Base-by-base conservation (phyloP, 1,140 invertebrate genomes). In the Sitodiplosis mosellana region DNA sequence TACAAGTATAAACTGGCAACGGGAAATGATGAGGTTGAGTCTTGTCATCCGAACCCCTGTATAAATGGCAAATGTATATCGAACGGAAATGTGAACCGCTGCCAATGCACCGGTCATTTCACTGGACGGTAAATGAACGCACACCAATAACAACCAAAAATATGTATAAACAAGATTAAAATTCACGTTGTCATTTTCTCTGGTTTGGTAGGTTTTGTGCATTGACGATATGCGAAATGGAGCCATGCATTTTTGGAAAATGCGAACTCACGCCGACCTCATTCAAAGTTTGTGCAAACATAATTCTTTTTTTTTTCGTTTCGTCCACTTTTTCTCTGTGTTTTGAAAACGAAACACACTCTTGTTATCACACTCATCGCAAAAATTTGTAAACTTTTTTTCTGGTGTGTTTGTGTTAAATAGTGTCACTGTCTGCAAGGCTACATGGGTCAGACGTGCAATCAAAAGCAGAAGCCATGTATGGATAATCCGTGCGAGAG, bases 21-120 rank as follows among this genome's bases (percentile, higher is more conserved):
- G 34, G 63, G 69, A 10, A 67, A 71, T 10, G 70, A 73, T 8
- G 61, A 56, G 33, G 64, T 80, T 27, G 77, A 78, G 49, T 72
- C 72, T 0, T 84, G 81, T 54, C 63, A 67, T 4, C 80, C 79
- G 0, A 79, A 81, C 59, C 78, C 80, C 2, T 84, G 81, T 55
- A 60, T 72, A 33, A 72, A 80, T 2, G 80, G 80, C 1, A 69
- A 69, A 48, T 84, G 81, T 54, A 59, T 74, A 0, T 64, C 69
- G 15, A 68, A 66, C 14, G 62, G 67, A 2, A 70, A 62, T 40
- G 65, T 62, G 44, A 66, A 68, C 49, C 60, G 67, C 33, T 84
- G 81, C 55, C 72, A 78, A 46, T 84, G 81, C 54, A 56, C 61
- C 10, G 73, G 75, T 51, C 71, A 74, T 59, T 76, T 69, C 51